These are phyloP conservation scores for Acleris laterana DNA, from an alignment of 2,888 invertebrate species.

Conservation along the genomic window DNA sequence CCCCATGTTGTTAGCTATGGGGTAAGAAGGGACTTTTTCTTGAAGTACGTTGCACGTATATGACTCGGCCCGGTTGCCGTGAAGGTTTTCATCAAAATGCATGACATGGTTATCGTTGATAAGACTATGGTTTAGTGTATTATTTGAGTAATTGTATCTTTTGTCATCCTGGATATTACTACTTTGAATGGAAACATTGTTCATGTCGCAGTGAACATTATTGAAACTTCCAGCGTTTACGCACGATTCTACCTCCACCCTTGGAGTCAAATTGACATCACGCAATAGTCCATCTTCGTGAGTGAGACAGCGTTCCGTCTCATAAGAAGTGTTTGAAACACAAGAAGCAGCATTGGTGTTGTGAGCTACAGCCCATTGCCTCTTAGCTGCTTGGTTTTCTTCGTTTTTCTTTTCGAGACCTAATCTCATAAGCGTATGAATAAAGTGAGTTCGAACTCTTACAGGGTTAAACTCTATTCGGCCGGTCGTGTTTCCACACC, in stretches of 20 bases:
- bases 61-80: conserved; percentile 68
- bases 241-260: conserved; percentile 86
- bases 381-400: conserved; percentile 75
- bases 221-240: conserved; percentile 87
- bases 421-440: conserved; percentile 97
- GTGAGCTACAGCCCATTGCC: conserved; percentile 77
- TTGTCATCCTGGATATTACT: conserved; percentile 52
- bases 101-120: conserved; percentile 59
- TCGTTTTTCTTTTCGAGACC: conserved; percentile 94
- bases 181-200: conserved; percentile 50
- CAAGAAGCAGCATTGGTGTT: conserved; percentile 63
- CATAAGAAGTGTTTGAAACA: conserved; percentile 64
- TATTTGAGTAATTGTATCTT: conserved; percentile 68
- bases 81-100: conserved; percentile 75
- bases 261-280: conserved; percentile 81
- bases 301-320: conserved; percentile 66
- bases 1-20: conserved; percentile 58
- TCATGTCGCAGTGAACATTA: conserved; percentile 87
- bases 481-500: conserved; percentile 96
- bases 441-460: conserved; percentile 97
- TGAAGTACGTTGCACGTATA: conserved; percentile 76
- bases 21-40: conserved; percentile 73
- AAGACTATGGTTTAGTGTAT: conserved; percentile 74
- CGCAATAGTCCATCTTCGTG: conserved; percentile 76
- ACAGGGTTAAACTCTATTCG: conserved; percentile 98